These are phyloP conservation scores for Ganaspis brasiliensis DNA, from an alignment of 2,888 invertebrate genomes.

Conservation along the genomic window DNA sequence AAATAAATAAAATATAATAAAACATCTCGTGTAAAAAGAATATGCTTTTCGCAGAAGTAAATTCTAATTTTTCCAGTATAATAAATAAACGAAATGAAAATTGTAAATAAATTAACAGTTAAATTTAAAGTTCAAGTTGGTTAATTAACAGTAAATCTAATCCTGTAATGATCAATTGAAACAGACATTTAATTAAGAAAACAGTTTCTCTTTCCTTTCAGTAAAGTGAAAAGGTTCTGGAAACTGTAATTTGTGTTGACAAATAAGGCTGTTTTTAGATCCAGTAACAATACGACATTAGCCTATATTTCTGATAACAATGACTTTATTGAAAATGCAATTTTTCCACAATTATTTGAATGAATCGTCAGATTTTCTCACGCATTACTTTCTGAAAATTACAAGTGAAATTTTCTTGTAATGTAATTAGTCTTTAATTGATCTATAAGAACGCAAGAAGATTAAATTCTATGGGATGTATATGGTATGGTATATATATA, in stretches of 20 bases:
- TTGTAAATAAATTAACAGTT: no score
- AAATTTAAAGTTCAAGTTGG: no score
- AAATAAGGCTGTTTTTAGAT: neutral
- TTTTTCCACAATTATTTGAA: neutral
- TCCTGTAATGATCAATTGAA: neutral
- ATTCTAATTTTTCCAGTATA: no score
- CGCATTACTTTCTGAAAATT: constrained; percentile 4
- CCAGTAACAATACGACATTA: neutral
- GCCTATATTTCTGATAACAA: constrained; percentile 3
- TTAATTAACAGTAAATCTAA: neutral
- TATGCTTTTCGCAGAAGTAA: no score
- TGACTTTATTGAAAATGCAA: neutral
- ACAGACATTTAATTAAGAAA: constrained; percentile 19
- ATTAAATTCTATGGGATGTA: neutral
- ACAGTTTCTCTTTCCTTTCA: neutral
- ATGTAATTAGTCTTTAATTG: constrained; percentile 10
- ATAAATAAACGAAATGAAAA: neutral
- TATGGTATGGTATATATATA: no score
- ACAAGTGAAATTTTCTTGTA: neutral
- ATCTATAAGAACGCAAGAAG: neutral
- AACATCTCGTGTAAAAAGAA: no score
- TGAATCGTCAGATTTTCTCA: neutral
- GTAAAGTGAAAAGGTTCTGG: neutral
- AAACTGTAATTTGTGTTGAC: neutral
- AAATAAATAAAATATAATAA: no score